Percentiles rank a stretch among this genome's conserved stretches.
Conservation (phyloP, 2,113 vertebrate genomes). For the Brienomyrus brachyistius region DNA sequence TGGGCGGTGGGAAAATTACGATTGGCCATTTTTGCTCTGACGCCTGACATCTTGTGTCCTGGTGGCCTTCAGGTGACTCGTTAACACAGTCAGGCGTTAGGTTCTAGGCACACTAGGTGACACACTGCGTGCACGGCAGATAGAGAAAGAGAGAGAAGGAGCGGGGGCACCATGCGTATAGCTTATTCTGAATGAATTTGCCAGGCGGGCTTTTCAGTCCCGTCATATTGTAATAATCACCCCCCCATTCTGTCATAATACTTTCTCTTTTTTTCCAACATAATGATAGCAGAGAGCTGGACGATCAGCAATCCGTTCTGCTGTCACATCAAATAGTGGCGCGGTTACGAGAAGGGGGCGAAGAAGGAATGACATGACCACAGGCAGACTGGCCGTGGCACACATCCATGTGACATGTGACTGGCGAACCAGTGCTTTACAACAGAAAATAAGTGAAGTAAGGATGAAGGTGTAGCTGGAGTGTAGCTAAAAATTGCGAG, state of each 20-base stretch:
- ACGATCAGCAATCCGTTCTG: not conserved
- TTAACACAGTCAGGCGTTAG: slow-evolving; percentile 7
- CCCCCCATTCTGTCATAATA: slow-evolving; percentile 17
- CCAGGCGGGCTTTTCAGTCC: not conserved
- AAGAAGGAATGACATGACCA: not conserved
- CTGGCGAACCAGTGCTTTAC: not conserved
- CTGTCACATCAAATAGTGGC: not conserved
- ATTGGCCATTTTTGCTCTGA: not conserved
- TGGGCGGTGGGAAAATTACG: not conserved
- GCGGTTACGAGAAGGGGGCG: not conserved
- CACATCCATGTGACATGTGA: not conserved
- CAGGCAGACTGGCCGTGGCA: not conserved
- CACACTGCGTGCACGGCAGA: not conserved
- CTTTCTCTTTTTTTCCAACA: not conserved
- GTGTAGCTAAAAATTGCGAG: not conserved
- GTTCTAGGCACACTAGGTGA: slow-evolving; percentile 10
- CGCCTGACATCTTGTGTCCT: slow-evolving; percentile 10
- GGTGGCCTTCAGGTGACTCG: slow-evolving; percentile 23
- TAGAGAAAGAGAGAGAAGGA: slow-evolving; percentile 15
- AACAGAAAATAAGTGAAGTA: not conserved
- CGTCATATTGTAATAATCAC: slow-evolving; percentile 24
- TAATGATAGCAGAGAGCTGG: slow-evolving; percentile 14
- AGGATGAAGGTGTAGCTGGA: not conserved
- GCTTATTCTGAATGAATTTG: not conserved
- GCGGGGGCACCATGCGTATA: not conserved